Base-by-base conservation (phyloP, 1,140 invertebrate genomes). In the Heterodera schachtii region DNA sequence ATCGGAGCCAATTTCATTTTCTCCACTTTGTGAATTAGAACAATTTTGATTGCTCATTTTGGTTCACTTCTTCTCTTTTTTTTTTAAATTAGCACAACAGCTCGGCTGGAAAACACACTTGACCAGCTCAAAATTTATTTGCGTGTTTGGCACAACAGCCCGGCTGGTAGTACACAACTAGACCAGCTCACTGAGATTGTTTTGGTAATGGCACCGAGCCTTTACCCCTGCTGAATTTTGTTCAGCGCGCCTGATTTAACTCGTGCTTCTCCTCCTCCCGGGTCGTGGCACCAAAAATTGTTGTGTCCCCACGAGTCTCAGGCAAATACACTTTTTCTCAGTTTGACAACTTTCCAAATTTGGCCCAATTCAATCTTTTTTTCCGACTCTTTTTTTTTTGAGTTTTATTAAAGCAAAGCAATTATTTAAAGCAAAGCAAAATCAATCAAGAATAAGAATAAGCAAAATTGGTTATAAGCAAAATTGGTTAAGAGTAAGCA, bases 81-180 rank as follows among this genome's bases (percentile, higher is more conserved):
- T 60, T 60, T 13, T 49, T 49, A 49, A 3, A 16, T 9, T 60
- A 60, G 57, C 57, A 60, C 57, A 60, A 60, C 57, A 60, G 57
- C 57, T 60, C 57, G 57, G 57, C 57, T 60, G 57, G 57, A 60
- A 60, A 60, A 60, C 57, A 60, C 57, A 60, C 57, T 60, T 60
- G 57, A 60, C 57, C 57, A 60, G 57, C 57, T 60, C 57, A 60
- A 13, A 8, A 49, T 49, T 60, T 8, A n/a, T n/a, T 13, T 60
- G 5, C 57, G 13, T 3, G 16, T 13, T 60, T 60, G 57, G 57
- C 57, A 60, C 57, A 9, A 60, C 57, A 60, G 57, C 57, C 57
- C 57, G 57, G 16, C 57, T 60, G 57, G 57, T 60, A 60, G 57
- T 60, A 60, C 57, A 60, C 57, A 60, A 60, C 57, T 60, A 60